phyloP scores from a whole-genome alignment of 2,113 vertebrate genomes.

The Anthoscopus minutus region DNA sequence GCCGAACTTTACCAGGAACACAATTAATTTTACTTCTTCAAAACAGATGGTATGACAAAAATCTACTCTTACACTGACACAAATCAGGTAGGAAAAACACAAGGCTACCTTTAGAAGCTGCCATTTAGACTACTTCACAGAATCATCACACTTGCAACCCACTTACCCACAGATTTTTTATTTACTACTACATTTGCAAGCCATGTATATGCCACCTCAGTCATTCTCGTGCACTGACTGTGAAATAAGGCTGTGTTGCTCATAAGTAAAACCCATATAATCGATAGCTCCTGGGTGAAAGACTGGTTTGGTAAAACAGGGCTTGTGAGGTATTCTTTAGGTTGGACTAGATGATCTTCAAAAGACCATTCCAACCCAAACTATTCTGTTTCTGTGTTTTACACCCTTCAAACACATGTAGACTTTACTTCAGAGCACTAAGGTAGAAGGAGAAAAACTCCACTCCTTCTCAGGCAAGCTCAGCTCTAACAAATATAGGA shows the following conservation, averaged over 20 bases:
- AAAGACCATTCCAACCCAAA: background rate
- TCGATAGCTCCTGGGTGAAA: background rate
- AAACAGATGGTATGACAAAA: background rate
- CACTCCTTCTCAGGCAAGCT: background rate
- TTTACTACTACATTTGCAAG: background rate
- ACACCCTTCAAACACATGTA: background rate
- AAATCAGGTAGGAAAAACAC: background rate
- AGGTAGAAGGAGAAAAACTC: background rate
- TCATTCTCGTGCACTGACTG: background rate
- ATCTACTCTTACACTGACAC: background rate
- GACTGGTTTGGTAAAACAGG: background rate
- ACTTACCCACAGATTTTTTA: background rate
- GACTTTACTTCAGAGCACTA: background rate
- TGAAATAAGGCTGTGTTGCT: background rate
- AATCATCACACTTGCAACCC: background rate
- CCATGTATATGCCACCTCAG: background rate
- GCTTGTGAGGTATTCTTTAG: background rate
- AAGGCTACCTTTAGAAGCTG: background rate
- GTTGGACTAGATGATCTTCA: background rate
- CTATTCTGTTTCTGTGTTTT: background rate
- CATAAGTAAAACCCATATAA: rapidly evolving
- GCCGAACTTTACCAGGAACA: background rate
- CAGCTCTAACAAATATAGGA: background rate
- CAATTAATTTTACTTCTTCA: background rate
- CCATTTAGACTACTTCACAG: background rate